Conservation (phyloP, 2,888 invertebrate genomes). For the Eristalis pertinax region DNA sequence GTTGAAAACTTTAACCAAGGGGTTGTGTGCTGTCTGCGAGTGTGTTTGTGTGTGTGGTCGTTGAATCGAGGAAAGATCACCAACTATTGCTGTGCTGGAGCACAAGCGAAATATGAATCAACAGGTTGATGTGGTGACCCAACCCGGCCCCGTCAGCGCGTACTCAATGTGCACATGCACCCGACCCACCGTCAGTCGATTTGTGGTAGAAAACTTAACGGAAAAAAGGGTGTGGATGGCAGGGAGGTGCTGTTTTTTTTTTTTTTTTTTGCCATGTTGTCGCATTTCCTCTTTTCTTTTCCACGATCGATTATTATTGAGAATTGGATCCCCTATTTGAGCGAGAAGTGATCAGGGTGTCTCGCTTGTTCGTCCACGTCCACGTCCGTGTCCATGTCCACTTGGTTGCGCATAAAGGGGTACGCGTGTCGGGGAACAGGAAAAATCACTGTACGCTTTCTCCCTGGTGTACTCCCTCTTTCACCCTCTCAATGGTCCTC, state of each 20-base stretch:
- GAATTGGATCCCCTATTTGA: slow-evolving; percentile 52
- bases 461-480: slow-evolving; percentile 31
- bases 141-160: neutral
- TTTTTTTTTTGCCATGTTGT: no score
- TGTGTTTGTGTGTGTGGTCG: neutral
- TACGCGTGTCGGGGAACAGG: slow-evolving; percentile 36
- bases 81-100: neutral
- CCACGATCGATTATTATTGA: slow-evolving; percentile 43
- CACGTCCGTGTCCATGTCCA: slow-evolving; percentile 34
- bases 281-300: slow-evolving; percentile 27
- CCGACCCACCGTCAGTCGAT: neutral
- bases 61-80: slow-evolving; percentile 37
- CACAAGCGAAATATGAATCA: slow-evolving; percentile 51
- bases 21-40: neutral
- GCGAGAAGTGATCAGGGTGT: slow-evolving; percentile 52
- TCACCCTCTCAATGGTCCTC: neutral
- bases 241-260: neutral
- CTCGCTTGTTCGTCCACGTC: slow-evolving; percentile 34
- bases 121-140: slow-evolving; percentile 63
- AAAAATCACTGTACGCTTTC: slow-evolving; percentile 68
- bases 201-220: slow-evolving; percentile 14
- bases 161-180: no score
- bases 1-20: slow-evolving; percentile 14
- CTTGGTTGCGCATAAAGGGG: slow-evolving; percentile 33
- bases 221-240: slow-evolving; percentile 61